Conservation (phyloP, 2,888 invertebrate species). For the Podabrus alpinus region DNA sequence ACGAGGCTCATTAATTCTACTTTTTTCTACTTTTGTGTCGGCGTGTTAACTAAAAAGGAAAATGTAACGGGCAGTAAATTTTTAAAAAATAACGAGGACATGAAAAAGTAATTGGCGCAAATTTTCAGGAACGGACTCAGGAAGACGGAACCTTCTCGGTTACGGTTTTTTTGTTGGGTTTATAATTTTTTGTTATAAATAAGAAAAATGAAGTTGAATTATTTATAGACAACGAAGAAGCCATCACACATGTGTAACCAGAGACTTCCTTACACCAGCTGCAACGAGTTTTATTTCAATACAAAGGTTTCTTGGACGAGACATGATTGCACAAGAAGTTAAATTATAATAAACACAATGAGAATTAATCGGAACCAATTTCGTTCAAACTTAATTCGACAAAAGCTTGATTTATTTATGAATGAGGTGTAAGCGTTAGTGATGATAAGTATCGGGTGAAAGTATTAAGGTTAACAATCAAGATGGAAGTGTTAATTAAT, state of each 20-base stretch:
- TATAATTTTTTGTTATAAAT: not conserved
- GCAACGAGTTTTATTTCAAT: conserved; percentile 42
- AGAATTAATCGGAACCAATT: not conserved
- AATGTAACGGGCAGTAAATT: not conserved
- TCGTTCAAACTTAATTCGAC: not conserved
- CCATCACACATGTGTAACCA: conserved; percentile 46
- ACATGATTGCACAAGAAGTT: not conserved
- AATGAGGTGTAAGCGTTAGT: too few species aligned
- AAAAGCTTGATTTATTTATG: not conserved
- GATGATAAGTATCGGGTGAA: not conserved
- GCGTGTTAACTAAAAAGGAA: not conserved
- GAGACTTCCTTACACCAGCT: conserved; percentile 53
- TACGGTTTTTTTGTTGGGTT: not conserved
- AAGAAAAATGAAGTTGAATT: conserved; percentile 13
- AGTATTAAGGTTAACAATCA: not conserved
- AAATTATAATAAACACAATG: not conserved
- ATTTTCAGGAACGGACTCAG: not conserved
- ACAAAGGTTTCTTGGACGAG: conserved; percentile 40
- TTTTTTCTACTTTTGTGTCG: conserved; percentile 5
- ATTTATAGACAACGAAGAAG: conserved; percentile 21
- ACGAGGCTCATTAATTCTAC: conserved; percentile 23
- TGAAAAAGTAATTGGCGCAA: not conserved
- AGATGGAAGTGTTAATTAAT: not conserved
- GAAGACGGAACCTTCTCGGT: not conserved
- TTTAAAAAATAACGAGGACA: not conserved